A percentile compares a stretch with the other conserved stretches of the same genome.
Evolutionary conservation across 1,140 invertebrate genomes (phyloP).

Genomic region (Drosophila obscura): DNA sequence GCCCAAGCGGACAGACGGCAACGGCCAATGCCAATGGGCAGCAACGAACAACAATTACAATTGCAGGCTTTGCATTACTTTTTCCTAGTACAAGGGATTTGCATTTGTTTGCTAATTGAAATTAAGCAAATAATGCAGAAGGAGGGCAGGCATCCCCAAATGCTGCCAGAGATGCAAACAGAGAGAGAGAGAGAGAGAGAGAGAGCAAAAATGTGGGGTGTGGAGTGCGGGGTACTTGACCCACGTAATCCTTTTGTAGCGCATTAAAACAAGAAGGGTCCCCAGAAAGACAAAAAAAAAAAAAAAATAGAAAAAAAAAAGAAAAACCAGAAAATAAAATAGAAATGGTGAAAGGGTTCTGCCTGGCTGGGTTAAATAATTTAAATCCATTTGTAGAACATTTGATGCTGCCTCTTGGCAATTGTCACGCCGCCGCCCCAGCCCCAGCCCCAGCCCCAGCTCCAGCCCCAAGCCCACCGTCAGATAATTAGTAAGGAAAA

Average conservation of each 20-base stretch:
- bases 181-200: neutral
- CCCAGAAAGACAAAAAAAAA: constrained; percentile 11
- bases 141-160: no score
- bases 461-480: no score
- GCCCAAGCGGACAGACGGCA: neutral
- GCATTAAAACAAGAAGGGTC: constrained; percentile 62
- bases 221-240: constrained; percentile 48
- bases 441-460: neutral
- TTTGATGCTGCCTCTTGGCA: constrained; percentile 60
- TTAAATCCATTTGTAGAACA: constrained; percentile 83
- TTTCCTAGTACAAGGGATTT: constrained; percentile 76
- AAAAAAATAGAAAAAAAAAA: constrained; percentile 17
- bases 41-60: constrained; percentile 43
- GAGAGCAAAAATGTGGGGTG: neutral
- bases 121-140: constrained; percentile 73
- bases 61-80: constrained; percentile 57
- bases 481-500: constrained; percentile 73
- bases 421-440: constrained; percentile 48
- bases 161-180: neutral
- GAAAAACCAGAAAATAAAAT: constrained; percentile 28
- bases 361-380: constrained; percentile 52
- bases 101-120: constrained; percentile 82
- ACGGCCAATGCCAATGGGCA: neutral
- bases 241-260: constrained; percentile 83
- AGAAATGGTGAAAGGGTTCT: constrained; percentile 15